phyloP scores from a whole-genome alignment of 2,797 vertebrate genomes.

The Lithobates sylvaticus region DNA sequence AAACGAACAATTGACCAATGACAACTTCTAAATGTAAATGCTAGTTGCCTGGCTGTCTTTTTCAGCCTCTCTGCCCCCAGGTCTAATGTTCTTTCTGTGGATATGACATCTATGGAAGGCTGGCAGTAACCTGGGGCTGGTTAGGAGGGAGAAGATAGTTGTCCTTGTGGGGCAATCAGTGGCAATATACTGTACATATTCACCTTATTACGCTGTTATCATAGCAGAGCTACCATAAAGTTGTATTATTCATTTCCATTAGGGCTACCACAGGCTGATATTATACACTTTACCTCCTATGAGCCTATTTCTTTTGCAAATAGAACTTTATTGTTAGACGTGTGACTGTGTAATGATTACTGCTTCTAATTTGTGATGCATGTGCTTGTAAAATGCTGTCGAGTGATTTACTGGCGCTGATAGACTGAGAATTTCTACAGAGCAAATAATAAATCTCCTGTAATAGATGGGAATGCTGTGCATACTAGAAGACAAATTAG shows the following conservation, averaged over 20 bases:
- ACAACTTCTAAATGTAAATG: not conserved
- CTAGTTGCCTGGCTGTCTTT: not conserved
- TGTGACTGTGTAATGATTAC: not conserved
- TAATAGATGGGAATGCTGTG: not conserved
- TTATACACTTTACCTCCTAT: not conserved
- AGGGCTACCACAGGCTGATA: not conserved
- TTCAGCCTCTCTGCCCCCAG: not conserved
- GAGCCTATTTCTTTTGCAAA: not conserved
- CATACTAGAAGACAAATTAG: constrained; percentile 36
- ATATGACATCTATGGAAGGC: not conserved
- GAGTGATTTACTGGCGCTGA: constrained; percentile 25
- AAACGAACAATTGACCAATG: not conserved
- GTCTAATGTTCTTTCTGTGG: not conserved
- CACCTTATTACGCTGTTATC: not conserved
- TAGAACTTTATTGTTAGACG: not conserved
- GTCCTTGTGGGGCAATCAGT: too few relatives aligned
- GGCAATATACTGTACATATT: not conserved
- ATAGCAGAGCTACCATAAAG: not conserved
- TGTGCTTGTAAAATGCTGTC: not conserved
- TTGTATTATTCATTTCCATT: not conserved
- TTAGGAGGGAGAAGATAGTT: too few relatives aligned
- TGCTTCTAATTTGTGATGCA: not conserved
- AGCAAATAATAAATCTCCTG: constrained; percentile 9
- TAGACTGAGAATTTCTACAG: constrained; percentile 15
- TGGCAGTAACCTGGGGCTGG: not conserved